Base-by-base conservation (phyloP, 2,797 vertebrate genomes). In the Xyrichtys novacula region DNA sequence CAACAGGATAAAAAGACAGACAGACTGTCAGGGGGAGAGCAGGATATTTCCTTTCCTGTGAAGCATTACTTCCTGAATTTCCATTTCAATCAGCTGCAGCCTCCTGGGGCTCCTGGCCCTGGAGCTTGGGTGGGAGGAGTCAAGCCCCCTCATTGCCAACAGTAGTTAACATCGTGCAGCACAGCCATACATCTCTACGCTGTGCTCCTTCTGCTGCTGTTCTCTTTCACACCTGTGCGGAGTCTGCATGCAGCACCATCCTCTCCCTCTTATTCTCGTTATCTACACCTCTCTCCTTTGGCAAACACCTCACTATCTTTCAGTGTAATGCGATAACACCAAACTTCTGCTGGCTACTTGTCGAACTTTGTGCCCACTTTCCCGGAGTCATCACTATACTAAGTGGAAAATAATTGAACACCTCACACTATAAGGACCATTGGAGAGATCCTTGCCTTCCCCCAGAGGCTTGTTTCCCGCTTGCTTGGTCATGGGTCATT, bases 71-170 rank as follows among this genome's bases (percentile, higher is more conserved):
- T 88, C 85, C 85, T 79, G 54, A 85, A 93, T 92, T 93, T 93
- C 88, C 90, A 93, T 92, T 92, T 94, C 89, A 93, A 91, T 93
- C 87, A 85, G 49, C 42, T 12, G 28, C 46, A 39, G 65, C 78
- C 89, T 84, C 80, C 71, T 75, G 85, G 82, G 87, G 58, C 76
- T 73, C 75, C 74, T 32, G 29, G 77, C 76, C 79, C 74, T 38
- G 31, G 73, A 82, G 72, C 80, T 72, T 76, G 77, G 69, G 74
- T 88, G 78, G 91, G 92, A 80, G 89, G 91, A 93, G 88, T 73
- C 81, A 44, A 65, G 52, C 75, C 84, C 78, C 79, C 55, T 70
- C 48, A 43, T 83, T 92, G 92, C 85, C 93, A 92, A 71, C 78
- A 71, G 74, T 59, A 62, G 80, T 93, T 91, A 88, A 65, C 66